A percentile compares a stretch with the other conserved stretches of the same genome.
Conservation (phyloP, 2,113 vertebrate genomes). For the Vulpes ferrilata region DNA sequence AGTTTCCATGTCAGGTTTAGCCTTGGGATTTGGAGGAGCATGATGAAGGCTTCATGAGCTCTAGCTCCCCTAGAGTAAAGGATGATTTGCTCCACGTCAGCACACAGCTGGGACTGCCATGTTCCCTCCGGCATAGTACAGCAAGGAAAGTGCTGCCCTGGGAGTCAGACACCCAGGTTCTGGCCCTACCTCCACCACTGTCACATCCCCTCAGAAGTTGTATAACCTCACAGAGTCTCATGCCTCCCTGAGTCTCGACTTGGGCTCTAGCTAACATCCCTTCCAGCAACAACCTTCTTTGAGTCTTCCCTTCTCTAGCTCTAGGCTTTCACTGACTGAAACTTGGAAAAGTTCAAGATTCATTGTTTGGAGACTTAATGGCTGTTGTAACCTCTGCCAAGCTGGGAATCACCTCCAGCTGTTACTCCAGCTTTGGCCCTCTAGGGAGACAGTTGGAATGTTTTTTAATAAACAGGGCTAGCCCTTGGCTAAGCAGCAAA, state of each 20-base stretch:
- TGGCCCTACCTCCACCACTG: neutral
- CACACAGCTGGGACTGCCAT: neutral
- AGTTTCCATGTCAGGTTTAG: neutral
- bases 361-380: neutral
- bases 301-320: neutral
- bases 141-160: neutral
- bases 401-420: constrained; percentile 76
- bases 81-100: neutral
- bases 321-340: constrained; percentile 19
- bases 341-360: constrained; percentile 17
- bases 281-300: neutral
- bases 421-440: constrained; percentile 42
- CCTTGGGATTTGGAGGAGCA: neutral
- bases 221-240: neutral
- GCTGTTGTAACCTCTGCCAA: constrained; percentile 59
- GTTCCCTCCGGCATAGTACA: neutral
- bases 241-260: neutral
- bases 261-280: neutral
- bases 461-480: constrained; percentile 66
- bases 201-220: neutral
- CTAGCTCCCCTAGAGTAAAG: neutral
- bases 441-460: constrained; percentile 44
- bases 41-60: neutral
- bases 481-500: constrained; percentile 19
- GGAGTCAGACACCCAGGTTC: neutral